Percentiles rank a stretch among this genome's conserved stretches.
Conservation (phyloP, 2,888 invertebrate genomes). For the Patella depressa region DNA sequence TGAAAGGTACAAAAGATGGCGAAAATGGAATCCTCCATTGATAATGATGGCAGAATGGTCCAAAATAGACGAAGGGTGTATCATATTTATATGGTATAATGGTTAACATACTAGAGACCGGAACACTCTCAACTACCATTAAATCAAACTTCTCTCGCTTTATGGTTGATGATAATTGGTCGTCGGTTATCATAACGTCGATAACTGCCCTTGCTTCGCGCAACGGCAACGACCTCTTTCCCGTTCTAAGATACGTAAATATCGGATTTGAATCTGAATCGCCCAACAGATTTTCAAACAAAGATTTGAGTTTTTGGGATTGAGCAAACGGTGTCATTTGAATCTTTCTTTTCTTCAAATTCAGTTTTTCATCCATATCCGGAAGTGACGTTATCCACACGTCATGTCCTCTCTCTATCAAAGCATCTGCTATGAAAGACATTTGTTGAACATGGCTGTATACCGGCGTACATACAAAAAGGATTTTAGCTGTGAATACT, state of each 20-base stretch:
- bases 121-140: constrained; percentile 31
- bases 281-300: too few relatives aligned
- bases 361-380: not conserved
- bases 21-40: constrained; percentile 23
- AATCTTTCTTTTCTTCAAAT: not conserved
- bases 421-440: not conserved
- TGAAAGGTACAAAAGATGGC: constrained; percentile 21
- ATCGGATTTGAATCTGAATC: too few relatives aligned
- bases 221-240: too few relatives aligned
- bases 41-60: constrained; percentile 21
- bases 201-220: too few relatives aligned
- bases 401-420: not conserved
- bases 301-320: too few relatives aligned
- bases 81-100: constrained; percentile 29
- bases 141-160: constrained; percentile 24
- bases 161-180: constrained; percentile 22
- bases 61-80: constrained; percentile 27
- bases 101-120: constrained; percentile 21
- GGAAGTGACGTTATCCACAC: not conserved
- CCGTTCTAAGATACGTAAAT: too few relatives aligned
- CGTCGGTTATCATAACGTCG: not conserved
- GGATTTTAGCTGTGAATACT: not conserved
- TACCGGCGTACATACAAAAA: not conserved
- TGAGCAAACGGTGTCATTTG: not conserved
- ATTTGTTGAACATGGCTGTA: not conserved